Evolutionary conservation across 2,797 vertebrate genomes (phyloP), one percentile per base, ranked within the genome.

Genomic region (Tenualosa thibaudeaui): DNA sequence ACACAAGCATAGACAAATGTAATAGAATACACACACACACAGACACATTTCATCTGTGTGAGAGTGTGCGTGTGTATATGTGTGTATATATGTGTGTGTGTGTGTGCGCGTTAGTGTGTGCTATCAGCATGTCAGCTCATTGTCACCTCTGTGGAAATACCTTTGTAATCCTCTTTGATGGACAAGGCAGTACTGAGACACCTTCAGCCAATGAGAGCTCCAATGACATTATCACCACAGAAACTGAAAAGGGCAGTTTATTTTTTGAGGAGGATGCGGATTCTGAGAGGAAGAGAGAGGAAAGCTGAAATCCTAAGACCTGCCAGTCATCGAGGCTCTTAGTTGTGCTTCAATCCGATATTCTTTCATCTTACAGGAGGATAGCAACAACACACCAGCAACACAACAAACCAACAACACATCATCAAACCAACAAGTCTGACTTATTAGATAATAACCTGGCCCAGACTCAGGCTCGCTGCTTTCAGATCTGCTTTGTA

Each of bases 121-220:
- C 54, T 56, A 40, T 78, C 85, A 87, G 71, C 85, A 78, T 91
- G 92, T 93, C 92, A 91, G 90, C 88, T 89, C 19, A 31, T 87
- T 8, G 89, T 84, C 89, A 75, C 83, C 89, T 86, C 86, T 89
- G 86, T 71, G 75, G 43, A 78, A 37, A 81, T 43, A 86, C 60
- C 65, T 82, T 83, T 46, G 81, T 93, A 91, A 94, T 93, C 90
- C 90, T 81, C 53, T 6, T 78, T 93, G 93, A 94, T 82, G 93
- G 93, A 93, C 93, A 90, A 85, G 85, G 88, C 86, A 89, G 90
- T 90, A 85, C 89, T 51, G 82, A 81, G 86, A 84, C 83, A 91
- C 89, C 37, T 46, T 81, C 86, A 87, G 62, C 56, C 84, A 81
- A 86, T 86, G 81, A 82, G 85, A 60, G 84, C 85, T 85, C 83